Conservation (phyloP, 2,888 invertebrate genomes). For the Epistrophe grossulariae region DNA sequence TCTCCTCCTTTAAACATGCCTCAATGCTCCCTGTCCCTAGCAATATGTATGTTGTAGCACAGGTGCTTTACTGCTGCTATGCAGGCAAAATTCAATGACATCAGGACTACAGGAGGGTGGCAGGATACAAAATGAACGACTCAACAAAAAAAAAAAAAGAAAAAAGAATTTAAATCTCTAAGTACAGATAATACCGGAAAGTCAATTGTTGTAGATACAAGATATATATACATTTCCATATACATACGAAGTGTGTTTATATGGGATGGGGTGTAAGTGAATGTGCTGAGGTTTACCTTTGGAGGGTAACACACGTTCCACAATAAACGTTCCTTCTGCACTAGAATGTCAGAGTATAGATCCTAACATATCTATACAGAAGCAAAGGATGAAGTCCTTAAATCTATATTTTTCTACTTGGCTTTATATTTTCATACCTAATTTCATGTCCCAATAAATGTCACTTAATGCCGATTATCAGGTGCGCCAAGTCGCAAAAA, state of each 20-base stretch:
- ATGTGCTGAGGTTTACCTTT: not conserved
- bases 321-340: not conserved
- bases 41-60: slow-evolving; percentile 2
- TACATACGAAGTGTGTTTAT: not conserved
- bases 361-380: too few species aligned
- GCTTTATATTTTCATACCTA: slow-evolving; percentile 55
- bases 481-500: slow-evolving; percentile 70
- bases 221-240: not conserved
- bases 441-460: slow-evolving; percentile 75
- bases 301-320: not conserved
- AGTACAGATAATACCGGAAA: slow-evolving; percentile 75
- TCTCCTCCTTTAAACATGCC: slow-evolving; percentile 37
- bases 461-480: slow-evolving; percentile 76
- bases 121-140: slow-evolving; percentile 48
- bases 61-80: slow-evolving; percentile 51
- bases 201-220: slow-evolving; percentile 72
- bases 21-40: slow-evolving; percentile 33
- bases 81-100: slow-evolving; percentile 51
- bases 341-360: slow-evolving; percentile 11
- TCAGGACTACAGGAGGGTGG: slow-evolving; percentile 21
- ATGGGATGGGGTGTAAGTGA: not conserved
- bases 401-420: slow-evolving; percentile 46
- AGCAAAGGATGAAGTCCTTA: slow-evolving; percentile 58
- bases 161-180: slow-evolving; percentile 62
- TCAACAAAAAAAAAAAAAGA: slow-evolving; percentile 10